Evolutionary conservation across 2,888 invertebrate species (phyloP).

Genomic region (Apodemia duryi): DNA sequence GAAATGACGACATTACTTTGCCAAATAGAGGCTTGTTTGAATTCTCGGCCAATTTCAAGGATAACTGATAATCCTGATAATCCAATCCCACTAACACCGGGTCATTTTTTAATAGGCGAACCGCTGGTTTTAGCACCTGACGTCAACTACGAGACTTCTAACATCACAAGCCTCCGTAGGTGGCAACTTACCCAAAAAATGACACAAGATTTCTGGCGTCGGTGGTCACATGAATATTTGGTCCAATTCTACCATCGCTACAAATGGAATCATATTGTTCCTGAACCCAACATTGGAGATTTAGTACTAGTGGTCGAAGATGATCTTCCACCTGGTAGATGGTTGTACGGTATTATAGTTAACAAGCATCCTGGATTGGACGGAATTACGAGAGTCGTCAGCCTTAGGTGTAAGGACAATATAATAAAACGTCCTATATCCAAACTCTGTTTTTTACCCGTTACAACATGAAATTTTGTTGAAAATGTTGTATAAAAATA

Average conservation of each 20-base stretch:
- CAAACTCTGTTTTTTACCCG: not conserved
- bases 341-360: slow-evolving; percentile 26
- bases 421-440: not conserved
- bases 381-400: not conserved
- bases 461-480: not conserved
- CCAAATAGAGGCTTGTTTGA: slow-evolving; percentile 32
- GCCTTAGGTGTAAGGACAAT: not conserved
- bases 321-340: slow-evolving; percentile 22
- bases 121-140: slow-evolving; percentile 26
- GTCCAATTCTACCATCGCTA: slow-evolving; percentile 25
- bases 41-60: slow-evolving; percentile 25
- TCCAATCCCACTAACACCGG: slow-evolving; percentile 28
- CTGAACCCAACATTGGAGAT: slow-evolving; percentile 29
- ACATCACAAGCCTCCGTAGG: slow-evolving; percentile 23
- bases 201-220: slow-evolving; percentile 30
- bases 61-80: slow-evolving; percentile 22
- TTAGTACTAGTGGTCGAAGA: slow-evolving; percentile 29
- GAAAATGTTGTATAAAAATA: not conserved
- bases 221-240: slow-evolving; percentile 30
- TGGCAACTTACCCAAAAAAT: slow-evolving; percentile 31
- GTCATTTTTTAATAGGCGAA: slow-evolving; percentile 32
- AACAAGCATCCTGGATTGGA: slow-evolving; percentile 19
- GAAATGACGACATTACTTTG: slow-evolving; percentile 26
- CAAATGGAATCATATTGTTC: slow-evolving; percentile 23
- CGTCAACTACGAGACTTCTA: slow-evolving; percentile 23